These are phyloP conservation scores for Peucedramus taeniatus DNA, from an alignment of 2,113 vertebrate genomes.

Conservation along the genomic window DNA sequence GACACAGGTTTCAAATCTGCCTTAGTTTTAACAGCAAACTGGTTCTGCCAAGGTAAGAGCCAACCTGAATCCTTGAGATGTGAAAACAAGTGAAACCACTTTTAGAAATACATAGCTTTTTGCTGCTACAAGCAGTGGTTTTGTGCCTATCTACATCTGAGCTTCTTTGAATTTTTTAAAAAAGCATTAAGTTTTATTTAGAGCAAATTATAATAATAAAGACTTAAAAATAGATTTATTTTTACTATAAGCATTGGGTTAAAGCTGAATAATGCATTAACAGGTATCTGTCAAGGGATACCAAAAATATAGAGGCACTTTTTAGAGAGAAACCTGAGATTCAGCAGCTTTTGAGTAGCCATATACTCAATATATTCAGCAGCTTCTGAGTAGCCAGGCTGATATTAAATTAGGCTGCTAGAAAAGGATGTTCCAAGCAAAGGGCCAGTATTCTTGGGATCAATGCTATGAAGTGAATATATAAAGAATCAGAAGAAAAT, in stretches of 20 bases:
- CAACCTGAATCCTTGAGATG: not conserved
- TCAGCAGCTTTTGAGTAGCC: not conserved
- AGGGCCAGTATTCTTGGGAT: not conserved
- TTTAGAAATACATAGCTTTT: not conserved
- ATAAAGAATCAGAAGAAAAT: not conserved
- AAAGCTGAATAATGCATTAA: not conserved
- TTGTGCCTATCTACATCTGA: not conserved
- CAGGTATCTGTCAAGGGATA: not conserved
- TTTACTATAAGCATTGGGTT: not conserved
- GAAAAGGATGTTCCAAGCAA: not conserved
- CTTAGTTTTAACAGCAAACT: not conserved
- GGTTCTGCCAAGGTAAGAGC: not conserved
- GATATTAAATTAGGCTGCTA: not conserved
- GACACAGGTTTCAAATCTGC: not conserved
- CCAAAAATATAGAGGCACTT: not conserved
- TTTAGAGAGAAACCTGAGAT: not conserved
- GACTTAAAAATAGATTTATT: not conserved
- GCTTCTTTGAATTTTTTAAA: not conserved
- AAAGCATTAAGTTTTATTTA: not conserved
- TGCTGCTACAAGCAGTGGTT: not conserved
- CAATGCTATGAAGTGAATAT: not conserved
- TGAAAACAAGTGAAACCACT: not conserved
- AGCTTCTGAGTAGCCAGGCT: not conserved
- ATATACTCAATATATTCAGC: not conserved
- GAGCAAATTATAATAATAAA: not conserved